Conservation (phyloP, 2,113 vertebrate species). For the Coreoperca whiteheadi region DNA sequence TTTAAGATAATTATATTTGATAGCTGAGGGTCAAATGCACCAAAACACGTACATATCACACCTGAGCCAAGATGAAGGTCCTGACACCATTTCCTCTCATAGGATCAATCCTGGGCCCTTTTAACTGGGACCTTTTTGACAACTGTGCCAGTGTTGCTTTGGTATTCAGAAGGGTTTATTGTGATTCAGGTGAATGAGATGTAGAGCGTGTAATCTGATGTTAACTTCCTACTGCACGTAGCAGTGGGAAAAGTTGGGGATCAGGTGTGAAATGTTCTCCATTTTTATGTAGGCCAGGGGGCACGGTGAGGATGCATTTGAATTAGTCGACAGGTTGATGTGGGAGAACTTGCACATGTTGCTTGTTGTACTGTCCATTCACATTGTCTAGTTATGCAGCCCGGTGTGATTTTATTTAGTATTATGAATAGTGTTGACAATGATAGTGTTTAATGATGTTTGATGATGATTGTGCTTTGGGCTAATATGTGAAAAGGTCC, state of each 20-base stretch:
- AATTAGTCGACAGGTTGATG: not conserved
- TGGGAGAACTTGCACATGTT: not conserved
- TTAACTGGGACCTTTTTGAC: slow-evolving; percentile 31
- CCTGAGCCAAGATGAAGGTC: slow-evolving; percentile 1
- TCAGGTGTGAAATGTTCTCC: slow-evolving; percentile 43
- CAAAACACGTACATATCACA: not conserved
- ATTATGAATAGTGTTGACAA: not conserved
- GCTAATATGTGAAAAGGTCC: slow-evolving; percentile 17
- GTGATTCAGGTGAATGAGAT: slow-evolving; percentile 67
- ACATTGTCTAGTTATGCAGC: not conserved
- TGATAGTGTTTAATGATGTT: slow-evolving; percentile 1
- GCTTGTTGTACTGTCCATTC: slow-evolving; percentile 14
- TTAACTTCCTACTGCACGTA: not conserved
- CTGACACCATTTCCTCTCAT: slow-evolving; percentile 27
- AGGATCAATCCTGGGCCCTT: slow-evolving; percentile 21
- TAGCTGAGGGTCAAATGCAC: not conserved
- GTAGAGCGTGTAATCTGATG: slow-evolving; percentile 70
- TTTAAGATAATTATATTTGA: not conserved
- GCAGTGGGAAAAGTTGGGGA: slow-evolving; percentile 9
- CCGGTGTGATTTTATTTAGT: not conserved
- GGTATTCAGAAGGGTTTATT: slow-evolving; percentile 28
- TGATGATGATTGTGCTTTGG: slow-evolving; percentile 32
- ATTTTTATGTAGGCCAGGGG: slow-evolving; percentile 11
- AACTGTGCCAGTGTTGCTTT: slow-evolving; percentile 49
- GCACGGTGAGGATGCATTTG: not conserved